Percentiles rank a stretch among this genome's conserved stretches.
Evolutionary conservation across 2,888 invertebrate genomes (phyloP).

Genomic region (Pteria penguin): DNA sequence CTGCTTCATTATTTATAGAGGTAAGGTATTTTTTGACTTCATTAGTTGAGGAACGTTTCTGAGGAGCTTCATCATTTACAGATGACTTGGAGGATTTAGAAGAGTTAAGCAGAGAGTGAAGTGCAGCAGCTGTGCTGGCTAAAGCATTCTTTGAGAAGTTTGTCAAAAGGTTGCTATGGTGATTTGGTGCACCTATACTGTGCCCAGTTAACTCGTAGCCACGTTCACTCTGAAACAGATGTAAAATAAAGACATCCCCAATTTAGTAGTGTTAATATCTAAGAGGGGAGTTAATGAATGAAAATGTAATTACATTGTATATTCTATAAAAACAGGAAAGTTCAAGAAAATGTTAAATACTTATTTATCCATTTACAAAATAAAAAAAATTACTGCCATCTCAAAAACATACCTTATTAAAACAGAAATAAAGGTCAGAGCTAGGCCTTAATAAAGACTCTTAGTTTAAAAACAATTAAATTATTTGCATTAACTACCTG

Average conservation of each 20-base stretch:
- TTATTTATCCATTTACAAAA: too few species aligned
- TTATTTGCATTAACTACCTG: too few species aligned
- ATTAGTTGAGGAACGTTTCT: background rate
- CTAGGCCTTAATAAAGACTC: too few species aligned
- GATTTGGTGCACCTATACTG: slow-evolving; percentile 11
- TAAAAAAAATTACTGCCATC: too few species aligned
- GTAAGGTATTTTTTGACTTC: background rate
- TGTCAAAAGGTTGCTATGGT: background rate
- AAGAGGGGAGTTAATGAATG: too few species aligned
- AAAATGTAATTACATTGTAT: too few species aligned
- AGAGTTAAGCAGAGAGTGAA: slow-evolving; percentile 20
- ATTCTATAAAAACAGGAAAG: too few species aligned
- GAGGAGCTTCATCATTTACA: background rate
- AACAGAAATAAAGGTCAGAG: too few species aligned
- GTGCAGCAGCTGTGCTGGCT: slow-evolving; percentile 13
- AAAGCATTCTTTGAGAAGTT: background rate
- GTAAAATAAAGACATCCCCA: slow-evolving; percentile 11
- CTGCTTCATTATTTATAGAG: background rate
- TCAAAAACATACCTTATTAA: too few species aligned
- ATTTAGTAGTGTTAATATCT: slow-evolving; percentile 1
- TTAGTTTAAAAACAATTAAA: too few species aligned
- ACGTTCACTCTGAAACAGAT: slow-evolving; percentile 43
- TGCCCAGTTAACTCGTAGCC: slow-evolving; percentile 31
- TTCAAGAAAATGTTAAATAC: too few species aligned
- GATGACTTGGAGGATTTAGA: slow-evolving; percentile 11